Conservation (phyloP, 1,140 invertebrate genomes). For the Linepithema humile region DNA sequence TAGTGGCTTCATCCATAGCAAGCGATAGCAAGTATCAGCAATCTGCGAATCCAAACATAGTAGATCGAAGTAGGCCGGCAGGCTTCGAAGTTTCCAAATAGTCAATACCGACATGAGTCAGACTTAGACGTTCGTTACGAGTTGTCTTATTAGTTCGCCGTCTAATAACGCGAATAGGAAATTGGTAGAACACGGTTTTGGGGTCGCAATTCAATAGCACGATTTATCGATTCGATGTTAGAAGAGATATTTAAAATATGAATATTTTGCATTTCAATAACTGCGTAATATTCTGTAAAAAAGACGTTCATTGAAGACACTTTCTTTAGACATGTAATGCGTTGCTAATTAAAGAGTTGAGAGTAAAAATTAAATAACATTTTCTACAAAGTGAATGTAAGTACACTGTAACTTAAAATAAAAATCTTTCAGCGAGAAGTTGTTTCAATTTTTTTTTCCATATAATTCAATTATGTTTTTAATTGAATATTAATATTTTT, state of each 20-base stretch:
- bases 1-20: background rate
- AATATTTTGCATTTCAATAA: background rate
- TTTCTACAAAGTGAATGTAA: too few relatives aligned
- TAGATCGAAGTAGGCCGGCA: slow-evolving; percentile 12
- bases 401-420: too few relatives aligned
- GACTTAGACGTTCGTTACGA: background rate
- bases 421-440: too few relatives aligned
- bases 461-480: too few relatives aligned
- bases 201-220: background rate
- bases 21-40: slow-evolving; percentile 41
- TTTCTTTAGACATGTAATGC: background rate
- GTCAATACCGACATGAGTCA: slow-evolving; percentile 18
- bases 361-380: too few relatives aligned
- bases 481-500: too few relatives aligned
- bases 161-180: background rate
- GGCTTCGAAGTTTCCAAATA: slow-evolving; percentile 35
- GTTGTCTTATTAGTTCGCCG: background rate
- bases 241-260: background rate
- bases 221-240: background rate
- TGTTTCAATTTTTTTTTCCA: too few relatives aligned
- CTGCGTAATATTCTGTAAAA: background rate
- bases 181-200: background rate
- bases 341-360: too few relatives aligned
- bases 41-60: slow-evolving; percentile 31
- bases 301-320: background rate